Conservation (phyloP, 2,113 vertebrate species). For the Tyrannus savana region DNA sequence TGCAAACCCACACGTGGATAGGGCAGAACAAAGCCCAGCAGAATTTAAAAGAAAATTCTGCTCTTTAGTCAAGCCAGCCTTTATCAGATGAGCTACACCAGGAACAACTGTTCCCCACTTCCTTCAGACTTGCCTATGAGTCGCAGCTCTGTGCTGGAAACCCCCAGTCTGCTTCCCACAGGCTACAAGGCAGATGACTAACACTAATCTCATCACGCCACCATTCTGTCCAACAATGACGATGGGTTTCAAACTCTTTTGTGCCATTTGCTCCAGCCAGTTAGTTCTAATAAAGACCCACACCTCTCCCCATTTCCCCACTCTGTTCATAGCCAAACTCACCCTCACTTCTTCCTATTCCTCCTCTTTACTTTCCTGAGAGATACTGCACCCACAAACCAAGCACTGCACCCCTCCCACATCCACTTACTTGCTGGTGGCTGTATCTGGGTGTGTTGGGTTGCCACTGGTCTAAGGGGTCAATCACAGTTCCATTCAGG, state of each 20-base stretch:
- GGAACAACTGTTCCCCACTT: background rate
- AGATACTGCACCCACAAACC: background rate
- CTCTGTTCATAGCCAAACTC: background rate
- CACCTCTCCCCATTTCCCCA: background rate
- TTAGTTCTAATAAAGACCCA: background rate
- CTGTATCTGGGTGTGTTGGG: slow-evolving; percentile 72
- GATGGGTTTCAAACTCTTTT: background rate
- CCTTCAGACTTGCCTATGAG: background rate
- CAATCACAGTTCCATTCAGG: slow-evolving; percentile 87
- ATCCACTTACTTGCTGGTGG: slow-evolving; percentile 82
- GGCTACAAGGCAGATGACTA: slow-evolving; percentile 54
- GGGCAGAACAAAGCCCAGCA: background rate
- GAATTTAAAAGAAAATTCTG: background rate
- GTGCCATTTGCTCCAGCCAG: background rate
- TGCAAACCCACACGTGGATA: background rate
- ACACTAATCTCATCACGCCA: slow-evolving; percentile 28
- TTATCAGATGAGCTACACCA: background rate
- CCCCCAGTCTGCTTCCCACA: background rate
- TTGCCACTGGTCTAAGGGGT: slow-evolving; percentile 81
- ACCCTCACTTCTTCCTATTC: background rate
- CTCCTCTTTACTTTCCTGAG: background rate
- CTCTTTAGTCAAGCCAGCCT: background rate
- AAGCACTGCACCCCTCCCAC: background rate
- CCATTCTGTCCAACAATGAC: background rate
- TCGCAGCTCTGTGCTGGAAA: slow-evolving; percentile 24